Base-by-base conservation (phyloP, 2,888 invertebrate genomes). In the Rhogogaster chlorosoma region DNA sequence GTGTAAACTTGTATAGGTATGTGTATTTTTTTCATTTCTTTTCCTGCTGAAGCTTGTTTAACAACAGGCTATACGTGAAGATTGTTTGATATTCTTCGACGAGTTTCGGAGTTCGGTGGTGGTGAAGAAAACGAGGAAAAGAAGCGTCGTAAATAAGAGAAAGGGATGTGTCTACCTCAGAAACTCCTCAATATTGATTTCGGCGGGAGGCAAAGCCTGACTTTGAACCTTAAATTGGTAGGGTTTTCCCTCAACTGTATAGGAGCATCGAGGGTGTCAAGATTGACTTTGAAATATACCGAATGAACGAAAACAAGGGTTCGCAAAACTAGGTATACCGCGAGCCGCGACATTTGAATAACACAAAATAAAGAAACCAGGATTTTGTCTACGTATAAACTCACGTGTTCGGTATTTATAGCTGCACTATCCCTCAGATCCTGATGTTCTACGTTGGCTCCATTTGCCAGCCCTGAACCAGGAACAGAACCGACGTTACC, bases 381-480 rank as follows among this genome's bases (percentile, higher is more conserved):
- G 12, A 26, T 61, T 26, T 61, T 10, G 12, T 15, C 12, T 5
- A 1, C 2, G 1, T 12, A 15, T 26, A 36, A 29, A 91, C 93
- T 92, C 88, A 93, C 93, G 88, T 93, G 93, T 88, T 93, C 93
- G 38, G 93, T 88, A 86, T 92, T 93, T 86, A 93, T 90, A 71
- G 91, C 92, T 86, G 91, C 90, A 84, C 91, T 90, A 85, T 93
- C 93, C 85, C 92, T 90, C 80, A 91, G 90, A 84, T 93, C 92
- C 86, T 92, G 93, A 88, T 91, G 92, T 88, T 92, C 92, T 75
- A 91, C 88, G 86, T 91, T 89, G 84, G 92, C 90, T 78, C 93
- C 93, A 88, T 93, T 93, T 86, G 92, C 92, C 90, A 93, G 89
- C 61, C 92, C 91, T 85, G 88, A 86, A 84, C 87, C 88, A 36